A percentile compares a stretch with the other conserved stretches of the same genome.
Evolutionary conservation across 30 jellyfish, hydroid and myxozoan genomes (phyloP).

Genomic region (Hydractinia echinata): DNA sequence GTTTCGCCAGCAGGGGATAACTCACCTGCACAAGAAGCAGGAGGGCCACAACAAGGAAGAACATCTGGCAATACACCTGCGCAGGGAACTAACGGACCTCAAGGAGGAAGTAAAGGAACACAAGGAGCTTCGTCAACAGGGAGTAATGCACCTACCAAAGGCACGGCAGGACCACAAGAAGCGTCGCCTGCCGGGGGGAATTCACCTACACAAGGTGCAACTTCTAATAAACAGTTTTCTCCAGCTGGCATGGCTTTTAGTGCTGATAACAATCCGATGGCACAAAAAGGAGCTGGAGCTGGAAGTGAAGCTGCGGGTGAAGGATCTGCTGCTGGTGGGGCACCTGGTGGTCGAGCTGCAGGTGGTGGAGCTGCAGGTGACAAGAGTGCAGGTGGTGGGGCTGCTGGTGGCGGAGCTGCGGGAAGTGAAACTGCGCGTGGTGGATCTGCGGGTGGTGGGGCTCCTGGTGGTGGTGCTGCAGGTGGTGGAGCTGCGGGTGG

Average conservation of each 20-base stretch:
- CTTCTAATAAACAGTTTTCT: too few species aligned
- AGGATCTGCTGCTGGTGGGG: background rate
- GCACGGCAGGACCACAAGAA: background rate
- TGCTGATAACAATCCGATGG: background rate
- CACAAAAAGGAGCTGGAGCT: background rate
- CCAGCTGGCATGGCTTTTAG: background rate
- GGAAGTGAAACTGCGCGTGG: background rate
- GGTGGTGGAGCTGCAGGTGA: constrained; percentile 3
- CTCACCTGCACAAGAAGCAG: background rate
- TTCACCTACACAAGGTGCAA: background rate
- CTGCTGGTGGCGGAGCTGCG: background rate
- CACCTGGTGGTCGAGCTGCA: background rate
- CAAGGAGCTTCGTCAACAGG: background rate
- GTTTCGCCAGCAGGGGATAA: background rate
- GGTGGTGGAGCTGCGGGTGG: background rate
- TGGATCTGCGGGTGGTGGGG: background rate
- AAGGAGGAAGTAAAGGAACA: background rate
- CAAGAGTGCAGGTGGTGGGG: background rate
- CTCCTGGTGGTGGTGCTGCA: background rate
- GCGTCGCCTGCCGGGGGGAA: constrained; percentile 3
- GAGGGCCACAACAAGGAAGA: background rate
- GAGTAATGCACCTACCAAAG: background rate
- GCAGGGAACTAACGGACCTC: background rate
- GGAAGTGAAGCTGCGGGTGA: background rate
- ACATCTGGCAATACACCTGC: background rate